Base-by-base conservation (phyloP, 2,797 vertebrate genomes). In the Manis pentadactyla region DNA sequence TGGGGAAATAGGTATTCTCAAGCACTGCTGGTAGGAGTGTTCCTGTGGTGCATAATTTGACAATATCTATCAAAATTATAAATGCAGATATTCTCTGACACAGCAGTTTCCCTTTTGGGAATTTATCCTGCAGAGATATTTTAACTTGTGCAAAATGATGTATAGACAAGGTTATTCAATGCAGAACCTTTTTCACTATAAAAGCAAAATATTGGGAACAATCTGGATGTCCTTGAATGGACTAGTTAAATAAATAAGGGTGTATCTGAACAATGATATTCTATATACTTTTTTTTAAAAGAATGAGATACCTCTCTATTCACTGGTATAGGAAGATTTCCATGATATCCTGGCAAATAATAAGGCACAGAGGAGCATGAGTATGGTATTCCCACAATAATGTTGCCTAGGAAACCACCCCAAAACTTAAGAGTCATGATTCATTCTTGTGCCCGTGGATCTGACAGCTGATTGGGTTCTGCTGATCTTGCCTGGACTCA, bases 41-140 rank as follows among this genome's bases (percentile, higher is more conserved):
- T 77, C 63, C 37, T 29, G 3, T 3, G 42, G 68, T 37, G 29
- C 12, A 1, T 42, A 31, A 81, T 69, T 46, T 57, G 46, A 87
- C 10, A 74, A 57, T 18, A 84, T 64, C 71, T 69, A 63, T 90
- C 91, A 90, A 74, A 84, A 81, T 90, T 64, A 71, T 37, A 66
- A 78, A 87, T n/a, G 84, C 34, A 37, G 51, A 51, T 59, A n/a
- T 73, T 92, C 61, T 85, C 49, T 87, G 81, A 93, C 66, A 78
- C 2, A 27, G 71, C 37, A 61, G 31, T 88, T 75, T 51, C n/a
- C 29, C 53, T 69, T 34, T 81, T 53, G 81, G 83, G 87, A 81
- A 81, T 85, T 53, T 66, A 55, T 37, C 49, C 86, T 85, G 46
- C 53, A 27, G 66, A 31, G 23, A 83, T 71, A n/a, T 71, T 71